Percentiles rank a stretch among this genome's conserved stretches.
Evolutionary conservation across 1,140 invertebrate species (phyloP).

Genomic region (Drosophila murphyi): DNA sequence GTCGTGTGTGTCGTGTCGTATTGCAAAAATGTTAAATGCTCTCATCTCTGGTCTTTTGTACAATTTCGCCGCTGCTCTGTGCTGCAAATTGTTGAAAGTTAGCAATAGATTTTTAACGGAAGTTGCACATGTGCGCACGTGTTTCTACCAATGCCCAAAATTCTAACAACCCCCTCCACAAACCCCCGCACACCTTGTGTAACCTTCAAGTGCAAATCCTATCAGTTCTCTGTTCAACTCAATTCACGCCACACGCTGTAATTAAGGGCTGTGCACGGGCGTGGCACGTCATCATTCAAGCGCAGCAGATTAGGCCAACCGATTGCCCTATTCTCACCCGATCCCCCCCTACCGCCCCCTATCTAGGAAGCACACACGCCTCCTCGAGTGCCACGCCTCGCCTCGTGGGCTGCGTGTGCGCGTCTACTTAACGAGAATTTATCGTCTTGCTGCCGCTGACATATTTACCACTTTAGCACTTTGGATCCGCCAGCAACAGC

Average conservation of each 20-base stretch:
- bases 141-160: conserved; percentile 45
- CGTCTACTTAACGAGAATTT: conserved; percentile 82
- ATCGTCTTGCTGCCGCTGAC: conserved; percentile 75
- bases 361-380: neutral
- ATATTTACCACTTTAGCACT: conserved; percentile 82
- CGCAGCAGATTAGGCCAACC: conserved; percentile 74
- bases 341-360: neutral
- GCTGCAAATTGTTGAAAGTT: conserved; percentile 77
- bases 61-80: conserved; percentile 12
- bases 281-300: conserved; percentile 81
- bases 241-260: conserved; percentile 67
- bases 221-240: neutral
- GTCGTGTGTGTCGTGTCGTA: neutral
- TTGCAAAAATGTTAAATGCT: neutral
- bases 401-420: conserved; percentile 66
- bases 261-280: conserved; percentile 71
- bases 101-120: conserved; percentile 82
- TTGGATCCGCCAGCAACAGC: conserved; percentile 24
- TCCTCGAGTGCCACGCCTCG: conserved; percentile 1
- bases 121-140: conserved; percentile 82
- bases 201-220: too few species aligned
- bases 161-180: neutral
- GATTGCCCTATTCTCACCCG: conserved; percentile 54
- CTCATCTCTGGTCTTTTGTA: neutral
- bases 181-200: neutral